A percentile compares a stretch with the other conserved stretches of the same genome.
These are phyloP conservation scores for Leistus spinibarbis DNA, from an alignment of 2,888 invertebrate species.

Conservation along the genomic window DNA sequence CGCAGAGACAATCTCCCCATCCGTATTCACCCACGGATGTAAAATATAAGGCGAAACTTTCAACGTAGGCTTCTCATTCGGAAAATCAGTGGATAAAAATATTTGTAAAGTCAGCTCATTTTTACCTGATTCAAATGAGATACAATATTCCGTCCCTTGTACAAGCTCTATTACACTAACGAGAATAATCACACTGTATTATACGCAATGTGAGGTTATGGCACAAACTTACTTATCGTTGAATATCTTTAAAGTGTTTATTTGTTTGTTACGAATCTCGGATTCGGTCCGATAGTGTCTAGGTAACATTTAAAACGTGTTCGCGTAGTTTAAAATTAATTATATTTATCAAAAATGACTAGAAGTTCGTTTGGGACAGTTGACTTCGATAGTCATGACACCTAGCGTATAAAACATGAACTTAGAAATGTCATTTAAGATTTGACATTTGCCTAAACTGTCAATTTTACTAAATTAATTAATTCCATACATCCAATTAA, in stretches of 20 bases:
- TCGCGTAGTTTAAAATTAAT: not conserved
- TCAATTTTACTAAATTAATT: not conserved
- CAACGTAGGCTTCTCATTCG: constrained; percentile 74
- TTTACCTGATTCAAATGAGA: constrained; percentile 70
- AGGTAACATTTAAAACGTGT: constrained; percentile 59
- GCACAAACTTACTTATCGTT: constrained; percentile 72
- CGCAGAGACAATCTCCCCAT: constrained; percentile 73
- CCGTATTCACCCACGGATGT: constrained; percentile 75
- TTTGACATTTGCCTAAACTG: constrained; percentile 8
- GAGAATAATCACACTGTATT: constrained; percentile 25
- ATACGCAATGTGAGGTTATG: constrained; percentile 19
- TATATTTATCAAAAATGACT: constrained; percentile 38
- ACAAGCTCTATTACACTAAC: constrained; percentile 72
- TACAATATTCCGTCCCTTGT: constrained; percentile 74
- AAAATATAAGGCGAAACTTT: constrained; percentile 69
- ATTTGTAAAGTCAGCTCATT: constrained; percentile 71
- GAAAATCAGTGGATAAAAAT: constrained; percentile 72
- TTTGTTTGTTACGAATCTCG: constrained; percentile 72
- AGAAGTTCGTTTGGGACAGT: constrained; percentile 39
- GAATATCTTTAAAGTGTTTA: constrained; percentile 81
- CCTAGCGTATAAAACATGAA: constrained; percentile 10
- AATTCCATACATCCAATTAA: not conserved
- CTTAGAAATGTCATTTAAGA: constrained; percentile 18
- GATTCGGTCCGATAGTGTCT: constrained; percentile 63
- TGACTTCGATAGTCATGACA: constrained; percentile 16